phyloP scores from a whole-genome alignment of 2,888 invertebrate species.

The Brenthis ino region DNA sequence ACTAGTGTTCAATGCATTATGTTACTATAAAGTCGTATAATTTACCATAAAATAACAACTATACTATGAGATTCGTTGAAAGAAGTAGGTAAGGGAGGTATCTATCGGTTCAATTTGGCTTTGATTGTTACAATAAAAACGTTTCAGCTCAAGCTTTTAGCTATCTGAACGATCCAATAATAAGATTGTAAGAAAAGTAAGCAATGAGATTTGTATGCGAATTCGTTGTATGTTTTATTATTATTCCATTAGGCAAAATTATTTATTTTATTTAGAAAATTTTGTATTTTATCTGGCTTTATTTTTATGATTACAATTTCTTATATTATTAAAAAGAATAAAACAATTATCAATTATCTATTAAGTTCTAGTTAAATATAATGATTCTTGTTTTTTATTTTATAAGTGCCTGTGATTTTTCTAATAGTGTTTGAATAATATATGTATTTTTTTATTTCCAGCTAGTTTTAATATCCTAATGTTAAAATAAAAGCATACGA shows the following conservation, averaged over 20 bases:
- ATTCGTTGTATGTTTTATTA: neutral
- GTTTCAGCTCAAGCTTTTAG: conserved; percentile 13
- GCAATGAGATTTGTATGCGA: conserved; percentile 2
- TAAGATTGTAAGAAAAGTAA: conserved; percentile 7
- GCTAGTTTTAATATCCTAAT: no score
- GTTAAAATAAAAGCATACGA: no score
- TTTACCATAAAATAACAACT: neutral
- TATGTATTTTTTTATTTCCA: no score
- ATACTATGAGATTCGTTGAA: neutral
- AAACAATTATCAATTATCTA: no score
- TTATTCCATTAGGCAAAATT: neutral
- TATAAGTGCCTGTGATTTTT: no score
- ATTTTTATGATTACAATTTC: no score
- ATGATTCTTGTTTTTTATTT: no score
- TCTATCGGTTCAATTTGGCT: conserved; percentile 9
- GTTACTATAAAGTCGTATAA: neutral
- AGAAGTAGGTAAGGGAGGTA: conserved; percentile 4
- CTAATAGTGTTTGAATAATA: no score
- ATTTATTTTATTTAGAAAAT: neutral
- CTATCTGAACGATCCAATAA: conserved; percentile 8
- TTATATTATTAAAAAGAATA: no score
- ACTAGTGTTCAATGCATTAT: no score
- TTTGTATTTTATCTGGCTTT: no score
- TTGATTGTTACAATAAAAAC: conserved; percentile 21
- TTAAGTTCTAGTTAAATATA: no score